Evolutionary conservation across 2,113 vertebrate species (phyloP).

Genomic region (Heloderma charlesbogerti): DNA sequence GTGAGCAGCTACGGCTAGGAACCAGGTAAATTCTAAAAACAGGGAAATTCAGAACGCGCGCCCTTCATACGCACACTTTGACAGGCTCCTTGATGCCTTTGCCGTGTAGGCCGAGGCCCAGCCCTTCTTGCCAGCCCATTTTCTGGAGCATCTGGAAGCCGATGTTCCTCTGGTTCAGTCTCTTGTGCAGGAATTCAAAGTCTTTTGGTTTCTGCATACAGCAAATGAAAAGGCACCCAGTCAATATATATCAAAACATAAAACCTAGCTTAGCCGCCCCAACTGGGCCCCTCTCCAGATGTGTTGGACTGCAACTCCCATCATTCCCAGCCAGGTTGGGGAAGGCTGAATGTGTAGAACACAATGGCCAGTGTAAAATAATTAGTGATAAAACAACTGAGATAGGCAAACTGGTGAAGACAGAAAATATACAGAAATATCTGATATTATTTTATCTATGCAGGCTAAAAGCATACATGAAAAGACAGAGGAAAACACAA

Average conservation of each 20-base stretch:
- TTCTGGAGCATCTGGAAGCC: conserved; percentile 98
- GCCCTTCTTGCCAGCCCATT: conserved; percentile 98
- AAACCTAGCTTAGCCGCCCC: no score
- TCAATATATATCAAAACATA: not conserved
- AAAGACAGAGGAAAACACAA: no score
- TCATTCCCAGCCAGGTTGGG: no score
- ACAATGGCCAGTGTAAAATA: no score
- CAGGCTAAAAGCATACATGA: no score
- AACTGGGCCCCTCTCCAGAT: no score
- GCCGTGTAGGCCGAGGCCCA: conserved; percentile 88
- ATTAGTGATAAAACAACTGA: no score
- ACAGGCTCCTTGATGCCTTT: conserved; percentile 93
- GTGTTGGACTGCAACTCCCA: no score
- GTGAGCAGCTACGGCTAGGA: not conserved
- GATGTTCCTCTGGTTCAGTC: conserved; percentile 92
- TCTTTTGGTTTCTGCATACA: conserved; percentile 73
- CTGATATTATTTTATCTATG: no score
- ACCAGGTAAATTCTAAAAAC: conserved; percentile 16
- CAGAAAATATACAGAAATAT: no score
- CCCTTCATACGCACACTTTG: conserved; percentile 76
- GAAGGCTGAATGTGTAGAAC: no score
- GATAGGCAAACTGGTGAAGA: no score
- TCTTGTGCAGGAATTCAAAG: conserved; percentile 79
- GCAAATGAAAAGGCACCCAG: not conserved
- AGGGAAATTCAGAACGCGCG: not conserved